Evolutionary conservation across 2,888 invertebrate genomes (phyloP).

Genomic region (Mimumesa dahlbomi): DNA sequence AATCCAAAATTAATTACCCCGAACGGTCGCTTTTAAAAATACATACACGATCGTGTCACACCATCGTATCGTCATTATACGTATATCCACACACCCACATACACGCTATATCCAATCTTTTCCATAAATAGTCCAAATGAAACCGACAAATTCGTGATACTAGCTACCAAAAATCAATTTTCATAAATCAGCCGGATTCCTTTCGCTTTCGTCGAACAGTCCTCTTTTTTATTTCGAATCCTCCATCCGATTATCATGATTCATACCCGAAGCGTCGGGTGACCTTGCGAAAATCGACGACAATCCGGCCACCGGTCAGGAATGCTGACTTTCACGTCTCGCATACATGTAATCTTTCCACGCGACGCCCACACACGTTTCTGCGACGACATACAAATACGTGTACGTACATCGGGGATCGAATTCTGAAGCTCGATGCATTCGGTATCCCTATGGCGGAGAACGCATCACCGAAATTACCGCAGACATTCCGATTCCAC

Average conservation of each 20-base stretch:
- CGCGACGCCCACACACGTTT: conserved; percentile 25
- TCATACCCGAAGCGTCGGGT: conserved; percentile 4
- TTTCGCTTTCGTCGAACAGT: too few species aligned
- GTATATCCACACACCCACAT: too few species aligned
- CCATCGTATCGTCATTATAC: neutral
- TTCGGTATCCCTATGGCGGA: conserved; percentile 18
- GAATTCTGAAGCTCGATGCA: conserved; percentile 13
- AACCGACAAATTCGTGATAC: neutral
- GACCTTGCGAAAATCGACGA: conserved; percentile 45
- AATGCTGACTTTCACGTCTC: conserved; percentile 52
- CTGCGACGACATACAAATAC: neutral
- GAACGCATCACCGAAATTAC: conserved; percentile 50
- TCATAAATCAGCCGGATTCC: too few species aligned
- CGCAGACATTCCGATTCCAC: conserved; percentile 35
- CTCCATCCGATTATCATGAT: neutral
- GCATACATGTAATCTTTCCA: conserved; percentile 8
- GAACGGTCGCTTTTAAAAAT: neutral
- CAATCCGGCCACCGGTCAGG: conserved; percentile 24
- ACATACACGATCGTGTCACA: neutral
- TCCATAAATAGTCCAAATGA: neutral
- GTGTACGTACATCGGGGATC: too few species aligned
- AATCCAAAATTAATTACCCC: too few species aligned
- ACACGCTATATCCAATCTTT: too few species aligned
- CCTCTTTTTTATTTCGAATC: too few species aligned
- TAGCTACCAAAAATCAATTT: too few species aligned